Evolutionary conservation across 2,797 vertebrate species (phyloP), one percentile per base, ranked within the genome.

Genomic region (Apodemus agrarius): DNA sequence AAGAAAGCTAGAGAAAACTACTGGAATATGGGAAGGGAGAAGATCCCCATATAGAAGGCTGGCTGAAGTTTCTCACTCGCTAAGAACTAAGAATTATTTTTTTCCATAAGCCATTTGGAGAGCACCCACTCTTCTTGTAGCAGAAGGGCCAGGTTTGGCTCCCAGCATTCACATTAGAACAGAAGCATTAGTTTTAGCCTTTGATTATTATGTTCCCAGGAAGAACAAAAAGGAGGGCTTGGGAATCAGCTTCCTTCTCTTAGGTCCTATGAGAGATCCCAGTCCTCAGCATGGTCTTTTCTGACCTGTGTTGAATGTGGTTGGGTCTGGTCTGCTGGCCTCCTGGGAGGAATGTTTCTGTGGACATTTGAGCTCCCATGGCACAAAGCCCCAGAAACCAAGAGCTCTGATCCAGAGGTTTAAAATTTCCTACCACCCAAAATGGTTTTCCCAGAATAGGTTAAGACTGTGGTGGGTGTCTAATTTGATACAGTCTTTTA

Each of bases 381-480:
- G 67, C 21, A 16, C 17, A 34, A 76, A 76, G 34, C 65, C 57
- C 89, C 92, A 24, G 49, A 85, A 86, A 65, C 79, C 84, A 86
- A 85, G 65, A 91, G 89, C 57, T 69, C 52, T 90, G 75, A 95
- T 79, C 22, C 24, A 85, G 75, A 31, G 84, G 75, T 95, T 91
- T 92, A 81, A 92, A 75, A 57, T 92, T 92, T 90, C 90, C 57
- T 92, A 24, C 67, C 85, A 76, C 88, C 69, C 49, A 92, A 80
- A 97, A 89, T 90, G 59, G 14, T 72, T 92, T 94, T 94, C 86
- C 90, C 52, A 92, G 94, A 97, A 96, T 92, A 94, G 61, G 59
- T 87, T 82, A 59, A 90, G n/a, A 54, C 63, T 49, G 74, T 90
- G 84, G 81, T 95, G 84, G 52, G 46, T 78, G 21, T 63, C 94